Evolutionary conservation across 92 coral and sea anemone species (phyloP), one percentile per base, ranked within the genome.

Genomic region (Chrysogorgia sp.): DNA sequence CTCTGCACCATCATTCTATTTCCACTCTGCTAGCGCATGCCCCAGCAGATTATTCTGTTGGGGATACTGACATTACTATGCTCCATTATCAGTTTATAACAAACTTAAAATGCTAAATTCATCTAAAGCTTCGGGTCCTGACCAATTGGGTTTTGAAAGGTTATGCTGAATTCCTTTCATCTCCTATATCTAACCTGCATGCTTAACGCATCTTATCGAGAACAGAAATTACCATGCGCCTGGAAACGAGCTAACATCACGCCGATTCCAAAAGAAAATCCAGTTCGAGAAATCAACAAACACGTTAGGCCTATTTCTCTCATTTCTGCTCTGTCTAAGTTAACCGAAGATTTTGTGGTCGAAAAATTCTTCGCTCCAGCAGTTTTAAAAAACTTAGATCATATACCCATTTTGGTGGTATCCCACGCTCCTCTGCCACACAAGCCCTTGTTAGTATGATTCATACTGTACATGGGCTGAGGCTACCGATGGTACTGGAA

Each of bases 381-480:
- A 12, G 31, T 67, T 10, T 40, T 41, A 10, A 24, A 67, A 25
- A 14, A 10, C 28, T 12, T 40, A 31, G 33, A 67, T 43, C 75
- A 45, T 37, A 52, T 17, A 40, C 34, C 31, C 72, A 35, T 20
- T 66, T 28, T 32, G 6, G 49, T 22, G 71, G 40, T 9, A 32
- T 63, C 7, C 70, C 70, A 21, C n/a, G n/a, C n/a, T n/a, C n/a
- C n/a, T n/a, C n/a, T n/a, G n/a, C n/a, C n/a, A n/a, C n/a, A n/a
- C n/a, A 63, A 63, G 66, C 66, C 34, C 66, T 59, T 59, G 35
- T 64, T 10, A 26, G 40, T n/a, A 64, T 64, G 71, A 64, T 58
- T 20, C 64, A 58, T 58, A 7, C 8, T n/a, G n/a, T n/a, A n/a
- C n/a, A 26, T 17, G 64, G 22, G 64, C 29, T 14, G 22, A 58